Percentiles rank a stretch among this genome's conserved stretches.
Conservation (phyloP, 1,140 invertebrate genomes). For the Caenorhabditis inopinata region DNA sequence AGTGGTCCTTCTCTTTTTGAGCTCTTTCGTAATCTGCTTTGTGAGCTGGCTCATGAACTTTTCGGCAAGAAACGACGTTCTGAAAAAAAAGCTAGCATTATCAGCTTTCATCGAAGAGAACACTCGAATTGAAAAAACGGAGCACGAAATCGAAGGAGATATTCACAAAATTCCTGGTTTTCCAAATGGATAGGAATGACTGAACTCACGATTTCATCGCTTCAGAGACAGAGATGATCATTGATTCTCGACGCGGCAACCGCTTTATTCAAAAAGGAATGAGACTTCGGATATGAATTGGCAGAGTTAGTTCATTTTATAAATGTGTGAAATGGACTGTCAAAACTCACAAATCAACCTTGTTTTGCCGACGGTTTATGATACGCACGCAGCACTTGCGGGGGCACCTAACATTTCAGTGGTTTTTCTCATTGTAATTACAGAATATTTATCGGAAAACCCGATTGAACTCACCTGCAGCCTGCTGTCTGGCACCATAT, state of each 20-base stretch:
- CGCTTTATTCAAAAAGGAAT: not conserved
- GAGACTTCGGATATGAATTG: not conserved
- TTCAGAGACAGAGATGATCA: constrained; percentile 4
- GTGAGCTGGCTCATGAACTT: constrained; percentile 64
- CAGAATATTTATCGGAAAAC: not conserved
- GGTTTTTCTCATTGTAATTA: not conserved
- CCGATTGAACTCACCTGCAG: constrained; percentile 46
- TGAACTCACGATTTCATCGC: constrained; percentile 9
- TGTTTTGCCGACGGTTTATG: constrained; percentile 38
- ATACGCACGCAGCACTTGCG: not conserved
- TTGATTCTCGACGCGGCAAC: not conserved
- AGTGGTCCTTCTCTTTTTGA: constrained; percentile 61
- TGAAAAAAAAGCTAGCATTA: not conserved
- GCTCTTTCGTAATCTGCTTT: constrained; percentile 59
- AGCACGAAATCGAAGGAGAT: not conserved
- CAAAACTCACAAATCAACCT: constrained; percentile 33
- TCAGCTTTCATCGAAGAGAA: not conserved
- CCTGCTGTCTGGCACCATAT: constrained; percentile 60
- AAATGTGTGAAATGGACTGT: not conserved
- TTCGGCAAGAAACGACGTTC: constrained; percentile 56
- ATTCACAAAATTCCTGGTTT: not conserved
- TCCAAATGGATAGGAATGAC: not conserved
- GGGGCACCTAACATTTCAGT: constrained; percentile 2
- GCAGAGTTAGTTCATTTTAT: constrained; percentile 5
- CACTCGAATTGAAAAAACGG: not conserved